Conservation (phyloP, 2,797 vertebrate genomes). For the Thamnophis elegans region DNA sequence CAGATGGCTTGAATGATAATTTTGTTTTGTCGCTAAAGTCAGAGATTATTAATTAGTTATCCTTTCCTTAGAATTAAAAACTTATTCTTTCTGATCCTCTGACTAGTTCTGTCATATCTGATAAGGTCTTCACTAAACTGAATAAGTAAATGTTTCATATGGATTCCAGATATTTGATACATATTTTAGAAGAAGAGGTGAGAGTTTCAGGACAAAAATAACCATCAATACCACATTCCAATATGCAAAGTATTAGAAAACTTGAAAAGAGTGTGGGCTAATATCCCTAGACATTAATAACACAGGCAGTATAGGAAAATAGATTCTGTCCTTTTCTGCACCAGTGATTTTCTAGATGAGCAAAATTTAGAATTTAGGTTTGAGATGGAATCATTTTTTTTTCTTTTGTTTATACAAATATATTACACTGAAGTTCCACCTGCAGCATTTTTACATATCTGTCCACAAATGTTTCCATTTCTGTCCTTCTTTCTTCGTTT, state of each 20-base stretch:
- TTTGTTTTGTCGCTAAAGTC: background rate
- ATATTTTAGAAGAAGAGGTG: slow-evolving; percentile 46
- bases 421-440: background rate
- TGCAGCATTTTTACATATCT: background rate
- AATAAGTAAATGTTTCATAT: slow-evolving; percentile 54
- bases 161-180: slow-evolving; percentile 57
- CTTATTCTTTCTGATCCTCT: slow-evolving; percentile 3
- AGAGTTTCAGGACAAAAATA: slow-evolving; percentile 55
- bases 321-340: slow-evolving; percentile 40
- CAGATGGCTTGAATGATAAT: slow-evolving; percentile 11
- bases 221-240: slow-evolving; percentile 32
- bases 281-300: slow-evolving; percentile 37
- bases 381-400: slow-evolving; percentile 1
- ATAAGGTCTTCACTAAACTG: slow-evolving; percentile 52
- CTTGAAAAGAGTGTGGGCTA: slow-evolving; percentile 32
- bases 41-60: background rate
- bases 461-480: background rate
- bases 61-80: slow-evolving; percentile 2
- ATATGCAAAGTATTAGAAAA: slow-evolving; percentile 41
- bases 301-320: slow-evolving; percentile 52
- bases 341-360: slow-evolving; percentile 54
- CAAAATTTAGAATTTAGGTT: background rate
- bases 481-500: background rate
- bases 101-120: slow-evolving; percentile 50
- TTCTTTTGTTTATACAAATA: background rate